Evolutionary conservation across 2,888 invertebrate genomes (phyloP).

Genomic region (Apamea monoglypha): DNA sequence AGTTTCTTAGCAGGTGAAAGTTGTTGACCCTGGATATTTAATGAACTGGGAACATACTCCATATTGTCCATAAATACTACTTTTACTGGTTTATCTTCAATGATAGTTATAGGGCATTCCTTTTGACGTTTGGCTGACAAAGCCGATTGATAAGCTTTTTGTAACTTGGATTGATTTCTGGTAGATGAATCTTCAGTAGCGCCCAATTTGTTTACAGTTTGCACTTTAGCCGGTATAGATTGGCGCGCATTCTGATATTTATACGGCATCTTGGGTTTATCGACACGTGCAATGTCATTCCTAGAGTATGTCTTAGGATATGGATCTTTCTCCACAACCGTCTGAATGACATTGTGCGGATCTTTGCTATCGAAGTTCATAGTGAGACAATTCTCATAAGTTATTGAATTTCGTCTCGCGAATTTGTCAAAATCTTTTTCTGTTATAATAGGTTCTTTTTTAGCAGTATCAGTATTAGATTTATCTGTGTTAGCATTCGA

Average conservation of each 20-base stretch:
- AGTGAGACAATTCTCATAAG: slow-evolving; percentile 84
- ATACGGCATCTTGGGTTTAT: slow-evolving; percentile 76
- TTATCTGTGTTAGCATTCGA: slow-evolving; percentile 46
- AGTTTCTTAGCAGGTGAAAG: slow-evolving; percentile 80
- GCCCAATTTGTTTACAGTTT: slow-evolving; percentile 66
- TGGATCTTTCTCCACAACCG: slow-evolving; percentile 79
- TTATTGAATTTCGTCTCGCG: slow-evolving; percentile 84
- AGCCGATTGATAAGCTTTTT: slow-evolving; percentile 85
- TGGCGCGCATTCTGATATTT: slow-evolving; percentile 73
- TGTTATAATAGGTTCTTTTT: slow-evolving; percentile 83
- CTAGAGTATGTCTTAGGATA: slow-evolving; percentile 75
- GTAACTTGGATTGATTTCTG: slow-evolving; percentile 84
- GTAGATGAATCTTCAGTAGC: slow-evolving; percentile 74
- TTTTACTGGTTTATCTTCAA: slow-evolving; percentile 88
- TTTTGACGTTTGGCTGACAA: slow-evolving; percentile 83
- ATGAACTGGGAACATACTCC: slow-evolving; percentile 76
- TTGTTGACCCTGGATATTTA: slow-evolving; percentile 84
- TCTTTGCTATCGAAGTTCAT: slow-evolving; percentile 82
- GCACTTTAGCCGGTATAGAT: slow-evolving; percentile 70
- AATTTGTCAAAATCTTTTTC: slow-evolving; percentile 89
- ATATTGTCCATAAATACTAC: slow-evolving; percentile 83
- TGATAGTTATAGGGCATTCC: slow-evolving; percentile 82
- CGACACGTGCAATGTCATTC: slow-evolving; percentile 74
- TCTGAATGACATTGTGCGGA: slow-evolving; percentile 80
- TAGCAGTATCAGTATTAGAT: slow-evolving; percentile 65